phyloP scores from a whole-genome alignment of 2,888 invertebrate genomes.

The Tetramorium bicarinatum region DNA sequence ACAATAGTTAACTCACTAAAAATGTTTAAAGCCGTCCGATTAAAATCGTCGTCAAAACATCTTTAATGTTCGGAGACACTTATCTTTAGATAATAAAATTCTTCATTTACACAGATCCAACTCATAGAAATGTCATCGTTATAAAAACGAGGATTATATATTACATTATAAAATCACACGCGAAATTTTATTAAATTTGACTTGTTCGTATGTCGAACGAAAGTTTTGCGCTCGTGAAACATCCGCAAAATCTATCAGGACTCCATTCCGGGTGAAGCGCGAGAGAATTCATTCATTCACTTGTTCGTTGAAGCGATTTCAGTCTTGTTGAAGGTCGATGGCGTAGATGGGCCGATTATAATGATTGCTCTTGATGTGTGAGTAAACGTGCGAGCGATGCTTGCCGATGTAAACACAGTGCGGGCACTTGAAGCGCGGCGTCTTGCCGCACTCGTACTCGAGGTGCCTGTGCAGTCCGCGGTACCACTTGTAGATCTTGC shows the following conservation, averaged over 20 bases:
- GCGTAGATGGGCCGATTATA: slow-evolving; percentile 78
- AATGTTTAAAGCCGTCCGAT: background rate
- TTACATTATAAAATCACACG: background rate
- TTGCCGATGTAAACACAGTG: slow-evolving; percentile 88
- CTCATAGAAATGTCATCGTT: background rate
- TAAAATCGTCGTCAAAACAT: background rate
- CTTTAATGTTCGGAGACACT: background rate
- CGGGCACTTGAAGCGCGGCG: slow-evolving; percentile 86
- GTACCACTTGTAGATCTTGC: slow-evolving; percentile 88
- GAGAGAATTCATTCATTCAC: background rate
- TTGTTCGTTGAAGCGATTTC: slow-evolving; percentile 3
- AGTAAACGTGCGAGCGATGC: slow-evolving; percentile 87
- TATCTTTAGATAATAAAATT: background rate
- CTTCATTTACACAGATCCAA: background rate
- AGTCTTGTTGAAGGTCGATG: slow-evolving; percentile 76
- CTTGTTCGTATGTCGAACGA: background rate
- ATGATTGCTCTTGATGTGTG: slow-evolving; percentile 86
- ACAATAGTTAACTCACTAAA: slow-evolving; percentile 7
- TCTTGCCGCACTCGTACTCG: slow-evolving; percentile 84
- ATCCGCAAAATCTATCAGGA: background rate
- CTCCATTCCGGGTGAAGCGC: background rate
- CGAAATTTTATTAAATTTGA: background rate
- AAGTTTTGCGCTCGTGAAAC: background rate
- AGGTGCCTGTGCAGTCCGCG: slow-evolving; percentile 88
- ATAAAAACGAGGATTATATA: background rate